Conservation (phyloP, 2,113 vertebrate species). For the Verasper variegatus region DNA sequence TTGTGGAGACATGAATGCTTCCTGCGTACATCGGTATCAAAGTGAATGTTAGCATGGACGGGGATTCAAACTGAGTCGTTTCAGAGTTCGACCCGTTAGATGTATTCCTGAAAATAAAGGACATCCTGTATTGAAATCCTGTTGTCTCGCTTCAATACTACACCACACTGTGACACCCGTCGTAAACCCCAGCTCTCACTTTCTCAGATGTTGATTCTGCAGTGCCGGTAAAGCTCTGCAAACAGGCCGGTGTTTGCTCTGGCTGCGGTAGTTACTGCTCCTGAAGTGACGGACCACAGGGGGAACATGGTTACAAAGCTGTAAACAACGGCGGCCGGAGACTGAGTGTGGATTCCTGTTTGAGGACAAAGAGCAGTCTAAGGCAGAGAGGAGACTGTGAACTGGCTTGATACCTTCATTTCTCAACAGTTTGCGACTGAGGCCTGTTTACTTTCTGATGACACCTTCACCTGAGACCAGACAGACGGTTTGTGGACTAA, state of each 20-base stretch:
- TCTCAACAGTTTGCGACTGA: background rate
- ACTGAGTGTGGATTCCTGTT: conserved; percentile 37
- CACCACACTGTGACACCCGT: background rate
- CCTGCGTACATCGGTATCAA: too few relatives aligned
- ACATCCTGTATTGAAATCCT: conserved; percentile 42
- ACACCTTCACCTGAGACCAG: background rate
- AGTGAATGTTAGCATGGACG: too few relatives aligned
- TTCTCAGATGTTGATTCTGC: conserved; percentile 57
- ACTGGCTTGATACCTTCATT: conserved; percentile 10
- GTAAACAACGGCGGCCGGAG: conserved; percentile 31
- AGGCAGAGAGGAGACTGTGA: conserved; percentile 30
- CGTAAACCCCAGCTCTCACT: conserved; percentile 22
- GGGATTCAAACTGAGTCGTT: background rate
- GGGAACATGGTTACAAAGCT: conserved; percentile 16
- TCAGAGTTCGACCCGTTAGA: background rate
- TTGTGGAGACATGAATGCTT: too few relatives aligned
- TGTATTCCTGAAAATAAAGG: background rate
- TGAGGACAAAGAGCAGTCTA: conserved; percentile 25
- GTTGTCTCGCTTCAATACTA: background rate
- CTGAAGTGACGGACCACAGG: conserved; percentile 37
- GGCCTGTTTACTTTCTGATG: background rate
- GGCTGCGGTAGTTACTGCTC: conserved; percentile 25
- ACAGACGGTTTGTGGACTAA: background rate
- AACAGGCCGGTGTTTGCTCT: conserved; percentile 66
- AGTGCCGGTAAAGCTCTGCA: conserved; percentile 36